A percentile compares a stretch with the other conserved stretches of the same genome.
Evolutionary conservation across 2,888 invertebrate genomes (phyloP).

Genomic region (Xylota sylvarum): DNA sequence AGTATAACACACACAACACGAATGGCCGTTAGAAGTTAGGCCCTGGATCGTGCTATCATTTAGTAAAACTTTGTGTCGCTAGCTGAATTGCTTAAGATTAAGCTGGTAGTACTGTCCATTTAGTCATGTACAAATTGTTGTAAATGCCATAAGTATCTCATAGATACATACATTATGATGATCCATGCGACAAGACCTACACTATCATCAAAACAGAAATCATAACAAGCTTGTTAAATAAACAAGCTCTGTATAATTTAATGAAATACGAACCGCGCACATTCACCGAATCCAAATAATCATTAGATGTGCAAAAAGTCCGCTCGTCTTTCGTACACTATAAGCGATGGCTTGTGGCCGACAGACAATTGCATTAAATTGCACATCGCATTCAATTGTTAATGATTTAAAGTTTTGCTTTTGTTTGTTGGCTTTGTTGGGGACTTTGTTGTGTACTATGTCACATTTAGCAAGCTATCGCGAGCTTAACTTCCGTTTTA

Average conservation of each 20-base stretch:
- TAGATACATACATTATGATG: not conserved
- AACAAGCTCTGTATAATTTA: conserved; percentile 48
- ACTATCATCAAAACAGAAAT: conserved; percentile 38
- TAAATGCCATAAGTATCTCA: no score
- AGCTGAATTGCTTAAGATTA: no score
- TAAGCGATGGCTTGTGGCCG: conserved; percentile 24
- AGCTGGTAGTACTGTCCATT: no score
- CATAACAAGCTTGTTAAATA: conserved; percentile 26
- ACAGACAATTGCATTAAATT: conserved; percentile 39
- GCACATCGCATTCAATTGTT: conserved; percentile 51
- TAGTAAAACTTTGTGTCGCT: no score
- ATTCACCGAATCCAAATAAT: conserved; percentile 31
- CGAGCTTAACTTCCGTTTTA: conserved; percentile 47
- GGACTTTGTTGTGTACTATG: conserved; percentile 6
- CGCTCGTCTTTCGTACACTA: conserved; percentile 25
- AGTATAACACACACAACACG: no score
- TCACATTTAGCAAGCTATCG: conserved; percentile 47
- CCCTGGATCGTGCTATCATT: no score
- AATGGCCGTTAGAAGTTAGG: no score
- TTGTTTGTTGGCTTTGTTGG: conserved; percentile 11
- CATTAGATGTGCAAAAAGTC: conserved; percentile 17
- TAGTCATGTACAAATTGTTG: no score
- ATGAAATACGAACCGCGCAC: conserved; percentile 60
- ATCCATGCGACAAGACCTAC: not conserved
- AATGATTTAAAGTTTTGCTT: conserved; percentile 14